phyloP scores from a whole-genome alignment of 1,140 invertebrate species.

The Dinoponera quadriceps region DNA sequence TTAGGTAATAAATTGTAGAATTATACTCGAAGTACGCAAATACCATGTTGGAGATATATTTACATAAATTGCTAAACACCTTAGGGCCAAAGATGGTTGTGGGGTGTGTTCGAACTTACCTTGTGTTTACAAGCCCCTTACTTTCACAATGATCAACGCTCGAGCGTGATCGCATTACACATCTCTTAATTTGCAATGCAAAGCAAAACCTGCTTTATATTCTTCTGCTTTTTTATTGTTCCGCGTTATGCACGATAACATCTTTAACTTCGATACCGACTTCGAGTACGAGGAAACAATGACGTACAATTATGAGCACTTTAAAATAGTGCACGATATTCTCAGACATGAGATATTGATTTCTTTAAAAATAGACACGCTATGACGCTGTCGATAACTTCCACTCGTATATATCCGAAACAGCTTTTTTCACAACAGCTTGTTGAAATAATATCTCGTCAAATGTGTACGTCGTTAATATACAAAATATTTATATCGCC shows the following conservation, averaged over 20 bases:
- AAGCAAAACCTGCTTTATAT: background rate
- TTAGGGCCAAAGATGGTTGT: conserved; percentile 84
- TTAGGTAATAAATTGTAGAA: conserved; percentile 70
- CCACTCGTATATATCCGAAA: background rate
- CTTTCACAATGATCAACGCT: conserved; percentile 67
- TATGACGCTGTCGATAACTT: background rate
- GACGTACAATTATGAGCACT: background rate
- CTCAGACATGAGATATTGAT: conserved; percentile 15
- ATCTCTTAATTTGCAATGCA: too few species aligned
- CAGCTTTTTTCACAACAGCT: background rate
- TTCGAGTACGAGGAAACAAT: background rate
- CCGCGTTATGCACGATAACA: background rate
- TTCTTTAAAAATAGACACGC: conserved; percentile 9
- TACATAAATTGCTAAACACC: conserved; percentile 77
- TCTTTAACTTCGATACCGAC: background rate
- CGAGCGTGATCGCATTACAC: background rate
- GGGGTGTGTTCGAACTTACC: conserved; percentile 84
- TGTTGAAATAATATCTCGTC: background rate
- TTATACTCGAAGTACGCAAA: background rate
- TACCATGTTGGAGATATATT: background rate
- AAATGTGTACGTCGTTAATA: background rate
- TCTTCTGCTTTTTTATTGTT: background rate
- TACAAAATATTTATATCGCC: too few species aligned
- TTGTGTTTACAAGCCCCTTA: conserved; percentile 65
- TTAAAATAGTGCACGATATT: conserved; percentile 3